Conservation (phyloP, 2,888 invertebrate species). For the Nycteola revayana region DNA sequence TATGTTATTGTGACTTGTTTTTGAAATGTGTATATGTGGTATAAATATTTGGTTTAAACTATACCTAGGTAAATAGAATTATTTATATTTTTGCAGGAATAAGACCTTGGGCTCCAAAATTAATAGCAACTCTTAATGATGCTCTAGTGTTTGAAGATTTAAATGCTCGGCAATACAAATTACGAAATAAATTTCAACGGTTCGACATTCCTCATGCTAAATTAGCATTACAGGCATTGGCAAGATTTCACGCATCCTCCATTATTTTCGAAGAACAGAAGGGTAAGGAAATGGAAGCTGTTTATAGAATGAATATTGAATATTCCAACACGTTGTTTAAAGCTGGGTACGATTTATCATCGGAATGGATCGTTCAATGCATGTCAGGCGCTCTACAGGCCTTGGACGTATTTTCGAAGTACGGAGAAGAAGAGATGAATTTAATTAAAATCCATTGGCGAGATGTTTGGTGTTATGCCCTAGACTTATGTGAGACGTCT, state of each 20-base stretch:
- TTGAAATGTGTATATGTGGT: too few species aligned
- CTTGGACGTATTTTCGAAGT: constrained; percentile 55
- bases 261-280: constrained; percentile 74
- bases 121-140: constrained; percentile 48
- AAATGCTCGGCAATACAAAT: constrained; percentile 48
- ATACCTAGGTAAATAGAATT: too few species aligned
- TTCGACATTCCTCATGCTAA: constrained; percentile 73
- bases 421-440: constrained; percentile 35
- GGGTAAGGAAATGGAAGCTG: constrained; percentile 42
- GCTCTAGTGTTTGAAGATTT: constrained; percentile 71
- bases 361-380: constrained; percentile 63
- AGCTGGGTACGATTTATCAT: constrained; percentile 49
- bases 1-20: too few species aligned
- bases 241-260: constrained; percentile 76
- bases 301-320: constrained; percentile 53
- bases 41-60: too few species aligned
- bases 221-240: constrained; percentile 66
- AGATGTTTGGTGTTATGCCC: constrained; percentile 50
- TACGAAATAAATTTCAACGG: constrained; percentile 53
- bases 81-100: constrained; percentile 41
- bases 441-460: constrained; percentile 52
- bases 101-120: constrained; percentile 58
- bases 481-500: constrained; percentile 49
- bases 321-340: constrained; percentile 39
- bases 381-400: constrained; percentile 58